These are phyloP conservation scores for Sebastes cheni DNA, from an alignment of 2,797 vertebrate species.

Conservation along the genomic window DNA sequence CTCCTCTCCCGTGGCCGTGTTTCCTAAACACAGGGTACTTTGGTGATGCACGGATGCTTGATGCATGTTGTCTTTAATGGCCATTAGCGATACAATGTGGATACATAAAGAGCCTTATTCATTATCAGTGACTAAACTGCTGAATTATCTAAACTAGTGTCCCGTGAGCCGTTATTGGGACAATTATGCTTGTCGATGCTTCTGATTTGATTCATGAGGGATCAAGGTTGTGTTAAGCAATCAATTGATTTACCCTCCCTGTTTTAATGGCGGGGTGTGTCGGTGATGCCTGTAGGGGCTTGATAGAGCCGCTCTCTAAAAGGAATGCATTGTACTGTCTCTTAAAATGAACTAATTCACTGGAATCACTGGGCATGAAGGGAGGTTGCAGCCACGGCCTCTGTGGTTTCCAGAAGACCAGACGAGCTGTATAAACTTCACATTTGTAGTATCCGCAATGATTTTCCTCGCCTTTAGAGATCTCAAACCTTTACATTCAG, in stretches of 20 bases:
- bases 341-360: constrained; percentile 53
- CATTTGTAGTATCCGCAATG: constrained; percentile 4
- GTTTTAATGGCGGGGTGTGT: constrained; percentile 47
- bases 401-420: constrained; percentile 12
- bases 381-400: constrained; percentile 13
- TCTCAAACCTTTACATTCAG: constrained; percentile 7
- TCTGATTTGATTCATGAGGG: constrained; percentile 66
- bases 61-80: constrained; percentile 69
- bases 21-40: constrained; percentile 65
- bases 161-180: constrained; percentile 49
- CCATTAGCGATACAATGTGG: constrained; percentile 56
- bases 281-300: constrained; percentile 15
- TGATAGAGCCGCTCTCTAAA: constrained; percentile 11
- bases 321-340: constrained; percentile 32
- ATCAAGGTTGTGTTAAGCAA: constrained; percentile 57
- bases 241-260: constrained; percentile 48
- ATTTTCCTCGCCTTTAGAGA: constrained; percentile 13
- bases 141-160: constrained; percentile 59
- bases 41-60: constrained; percentile 54
- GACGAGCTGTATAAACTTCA: constrained; percentile 8
- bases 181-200: constrained; percentile 58
- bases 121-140: constrained; percentile 42
- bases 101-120: constrained; percentile 52
- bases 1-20: constrained; percentile 45
- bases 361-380: constrained; percentile 36